These are phyloP conservation scores for Neoscelio sp. DNA, from an alignment of 2,888 invertebrate species.

Conservation along the genomic window DNA sequence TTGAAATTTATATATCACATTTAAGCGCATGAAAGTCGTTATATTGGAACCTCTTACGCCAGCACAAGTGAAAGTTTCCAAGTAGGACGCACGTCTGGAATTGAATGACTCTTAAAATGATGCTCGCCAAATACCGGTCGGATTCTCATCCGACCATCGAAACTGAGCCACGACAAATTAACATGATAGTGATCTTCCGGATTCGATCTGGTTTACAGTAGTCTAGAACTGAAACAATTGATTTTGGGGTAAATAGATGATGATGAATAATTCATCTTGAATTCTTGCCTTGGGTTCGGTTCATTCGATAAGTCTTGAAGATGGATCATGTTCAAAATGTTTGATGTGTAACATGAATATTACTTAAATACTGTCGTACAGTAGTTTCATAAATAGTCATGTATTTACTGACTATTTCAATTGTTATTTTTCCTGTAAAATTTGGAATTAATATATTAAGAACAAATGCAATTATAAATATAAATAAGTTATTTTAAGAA, in stretches of 20 bases:
- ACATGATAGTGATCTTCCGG: constrained; percentile 47
- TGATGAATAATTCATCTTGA: constrained; percentile 23
- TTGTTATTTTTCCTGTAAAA: too few relatives aligned
- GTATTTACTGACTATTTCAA: too few relatives aligned
- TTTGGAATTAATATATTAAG: too few relatives aligned
- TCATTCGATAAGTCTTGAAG: too few relatives aligned
- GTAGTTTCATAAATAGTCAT: too few relatives aligned
- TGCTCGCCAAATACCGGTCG: constrained; percentile 79
- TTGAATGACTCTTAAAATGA: constrained; percentile 73
- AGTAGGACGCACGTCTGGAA: constrained; percentile 81
- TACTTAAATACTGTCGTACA: too few relatives aligned
- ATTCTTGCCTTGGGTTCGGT: too few relatives aligned
- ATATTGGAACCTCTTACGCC: constrained; percentile 81
- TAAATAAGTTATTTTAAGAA: too few relatives aligned
- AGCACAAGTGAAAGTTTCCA: constrained; percentile 82
- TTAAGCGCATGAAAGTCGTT: constrained; percentile 67
- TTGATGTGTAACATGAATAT: too few relatives aligned
- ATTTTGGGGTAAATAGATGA: too few relatives aligned
- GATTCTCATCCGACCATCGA: constrained; percentile 57
- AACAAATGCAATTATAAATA: too few relatives aligned
- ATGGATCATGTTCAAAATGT: too few relatives aligned
- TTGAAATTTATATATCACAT: constrained; percentile 67
- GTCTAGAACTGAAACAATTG: not conserved
- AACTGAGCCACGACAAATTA: constrained; percentile 35
- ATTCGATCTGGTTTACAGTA: constrained; percentile 42